These are phyloP conservation scores for Protonemura montana DNA, from an alignment of 2,888 invertebrate genomes.

Conservation along the genomic window DNA sequence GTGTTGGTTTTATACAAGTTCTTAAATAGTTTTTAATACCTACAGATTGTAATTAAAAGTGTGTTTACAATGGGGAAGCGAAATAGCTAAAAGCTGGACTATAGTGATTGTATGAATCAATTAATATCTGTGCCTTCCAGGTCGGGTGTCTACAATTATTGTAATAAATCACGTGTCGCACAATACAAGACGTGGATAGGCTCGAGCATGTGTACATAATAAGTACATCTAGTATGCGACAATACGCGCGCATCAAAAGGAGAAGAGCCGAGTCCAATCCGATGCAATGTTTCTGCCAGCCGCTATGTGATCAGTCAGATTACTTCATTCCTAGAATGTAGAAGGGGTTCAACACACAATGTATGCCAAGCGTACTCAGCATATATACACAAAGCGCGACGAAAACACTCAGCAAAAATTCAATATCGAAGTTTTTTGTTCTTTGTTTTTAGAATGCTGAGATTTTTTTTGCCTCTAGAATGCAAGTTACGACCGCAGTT, in stretches of 20 bases:
- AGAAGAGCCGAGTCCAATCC: too few species aligned
- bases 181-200: neutral
- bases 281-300: too few species aligned
- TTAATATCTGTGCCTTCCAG: too few species aligned
- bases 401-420: conserved; percentile 7
- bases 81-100: too few species aligned
- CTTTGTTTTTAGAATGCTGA: neutral
- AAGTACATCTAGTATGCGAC: neutral
- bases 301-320: neutral
- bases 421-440: neutral
- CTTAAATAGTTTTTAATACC: too few species aligned
- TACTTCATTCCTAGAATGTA: neutral
- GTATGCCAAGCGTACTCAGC: neutral
- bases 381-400: neutral
- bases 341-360: neutral
- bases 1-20: too few species aligned
- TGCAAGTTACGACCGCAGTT: neutral
- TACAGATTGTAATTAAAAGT: too few species aligned
- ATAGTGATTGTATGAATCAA: too few species aligned
- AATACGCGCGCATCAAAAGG: neutral
- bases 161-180: neutral
- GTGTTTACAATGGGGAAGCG: too few species aligned
- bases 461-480: neutral
- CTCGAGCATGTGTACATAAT: neutral
- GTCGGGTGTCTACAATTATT: neutral